Conservation (phyloP, 92 coral and sea anemone genomes). For the Virgularia gustaviana region DNA sequence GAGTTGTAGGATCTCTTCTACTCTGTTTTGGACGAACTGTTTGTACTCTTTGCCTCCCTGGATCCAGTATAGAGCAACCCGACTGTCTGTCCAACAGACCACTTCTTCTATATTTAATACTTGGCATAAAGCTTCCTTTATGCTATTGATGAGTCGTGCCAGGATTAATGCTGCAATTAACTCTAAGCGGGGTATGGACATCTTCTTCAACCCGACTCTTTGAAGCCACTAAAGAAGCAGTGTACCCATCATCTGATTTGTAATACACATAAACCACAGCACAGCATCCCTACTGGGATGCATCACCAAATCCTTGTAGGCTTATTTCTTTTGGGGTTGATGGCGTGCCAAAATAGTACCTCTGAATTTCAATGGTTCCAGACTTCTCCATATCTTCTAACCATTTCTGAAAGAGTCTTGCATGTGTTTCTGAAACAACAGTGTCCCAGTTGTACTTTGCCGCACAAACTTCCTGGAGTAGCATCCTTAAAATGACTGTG, state of each 20-base stretch:
- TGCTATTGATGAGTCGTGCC: conserved; percentile 51
- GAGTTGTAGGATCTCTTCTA: conserved; percentile 42
- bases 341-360: conserved; percentile 18
- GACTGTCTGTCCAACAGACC: conserved; percentile 56
- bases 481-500: conserved; percentile 29
- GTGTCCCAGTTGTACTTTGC: conserved; percentile 35
- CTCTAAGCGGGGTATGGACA: conserved; percentile 41
- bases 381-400: conserved; percentile 29
- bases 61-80: conserved; percentile 54
- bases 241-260: conserved; percentile 39
- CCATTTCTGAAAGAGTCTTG: conserved; percentile 14
- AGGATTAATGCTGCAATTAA: too few species aligned
- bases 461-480: conserved; percentile 52
- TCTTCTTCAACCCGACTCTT: conserved; percentile 52
- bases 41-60: not conserved
- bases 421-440: conserved; percentile 2
- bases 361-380: conserved; percentile 1
- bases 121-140: conserved; percentile 22
- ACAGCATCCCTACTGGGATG: conserved; percentile 48
- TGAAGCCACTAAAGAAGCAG: conserved; percentile 45
- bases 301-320: conserved; percentile 54
- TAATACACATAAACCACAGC: conserved; percentile 48
- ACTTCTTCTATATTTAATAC: conserved; percentile 9
- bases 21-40: conserved; percentile 57
- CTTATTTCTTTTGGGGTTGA: not conserved